phyloP scores from a whole-genome alignment of 2,113 vertebrate genomes.

The Rhizomys pruinosus region DNA sequence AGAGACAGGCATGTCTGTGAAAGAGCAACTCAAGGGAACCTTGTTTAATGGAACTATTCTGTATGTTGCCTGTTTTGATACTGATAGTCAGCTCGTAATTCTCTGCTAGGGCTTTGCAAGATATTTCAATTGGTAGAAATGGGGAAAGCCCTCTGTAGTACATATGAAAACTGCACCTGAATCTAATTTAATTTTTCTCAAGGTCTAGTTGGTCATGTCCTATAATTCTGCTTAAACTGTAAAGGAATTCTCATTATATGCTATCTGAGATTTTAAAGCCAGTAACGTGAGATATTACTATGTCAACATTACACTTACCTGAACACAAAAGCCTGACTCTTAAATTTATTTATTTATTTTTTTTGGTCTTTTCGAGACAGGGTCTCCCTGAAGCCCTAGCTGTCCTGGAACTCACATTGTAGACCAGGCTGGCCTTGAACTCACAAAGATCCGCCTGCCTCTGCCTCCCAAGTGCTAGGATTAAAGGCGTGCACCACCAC shows the following conservation, averaged over 20 bases:
- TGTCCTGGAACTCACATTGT: too few relatives aligned
- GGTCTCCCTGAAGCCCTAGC: too few relatives aligned
- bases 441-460: too few relatives aligned
- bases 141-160: neutral
- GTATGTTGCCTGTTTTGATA: neutral
- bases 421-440: too few relatives aligned
- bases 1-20: neutral
- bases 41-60: neutral
- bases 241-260: neutral
- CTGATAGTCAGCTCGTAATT: neutral
- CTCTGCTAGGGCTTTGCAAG: neutral
- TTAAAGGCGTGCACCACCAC: too few relatives aligned
- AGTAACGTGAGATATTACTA: neutral
- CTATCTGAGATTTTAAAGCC: neutral
- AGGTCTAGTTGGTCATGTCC: neutral
- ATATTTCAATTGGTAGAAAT: neutral
- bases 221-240: slow-evolving; percentile 15
- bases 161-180: neutral
- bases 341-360: too few relatives aligned
- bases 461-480: too few relatives aligned
- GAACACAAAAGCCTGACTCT: too few relatives aligned
- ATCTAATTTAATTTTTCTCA: neutral
- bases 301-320: too few relatives aligned
- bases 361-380: too few relatives aligned
- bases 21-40: neutral